Base-by-base conservation (phyloP, 1,140 invertebrate species). In the Penaeus chinensis region DNA sequence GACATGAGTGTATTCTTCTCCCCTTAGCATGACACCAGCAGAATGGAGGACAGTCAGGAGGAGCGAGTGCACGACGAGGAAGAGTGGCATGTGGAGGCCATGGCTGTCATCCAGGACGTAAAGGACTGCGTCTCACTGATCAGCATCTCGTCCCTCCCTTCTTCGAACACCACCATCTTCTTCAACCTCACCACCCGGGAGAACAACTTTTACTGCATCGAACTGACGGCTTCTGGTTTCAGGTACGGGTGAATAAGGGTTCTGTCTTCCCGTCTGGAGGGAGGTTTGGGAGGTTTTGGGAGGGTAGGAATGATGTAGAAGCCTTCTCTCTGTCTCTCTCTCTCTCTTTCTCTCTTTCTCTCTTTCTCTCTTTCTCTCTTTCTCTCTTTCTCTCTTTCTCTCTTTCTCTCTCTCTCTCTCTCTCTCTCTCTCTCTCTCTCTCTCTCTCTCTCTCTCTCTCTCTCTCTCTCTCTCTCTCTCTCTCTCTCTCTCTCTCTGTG, bases 161-260 rank as follows among this genome's bases (percentile, higher is more conserved):
- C 86, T 42, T 82, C 86, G 5, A 87, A 87, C 62, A 83, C 80
- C 32, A 77, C 69, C 60, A 87, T 87, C 20, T 78, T 65, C 69
- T 87, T 87, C 86, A 87, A 87, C 69, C 80, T 87, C 32, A 87
- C 86, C 60, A 87, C 86, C 71, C 83, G 62, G n/a, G 86, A 87
- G 71, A 37, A 77, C 24, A 87, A 83, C 22, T 63, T 20, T 2
- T 87, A 87, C 37, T 87, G 86, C 47, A 63, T 87, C 24, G 86
- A 87, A 69, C 81, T 87, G 27, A 87, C 86, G 20, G 86, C 86
- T 24, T 87, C 86, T 11, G 86, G 86, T n/a, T 87, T 87, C 71
- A 87, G 86, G 86, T 87, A 37, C 54, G 8, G 54, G 10, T 0
- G 54, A 0, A 2, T 5, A 11, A 8, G 0, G 54, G 10, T 16